phyloP scores from a whole-genome alignment of 2,888 invertebrate genomes.

The Prostheceraeus crozeri region DNA sequence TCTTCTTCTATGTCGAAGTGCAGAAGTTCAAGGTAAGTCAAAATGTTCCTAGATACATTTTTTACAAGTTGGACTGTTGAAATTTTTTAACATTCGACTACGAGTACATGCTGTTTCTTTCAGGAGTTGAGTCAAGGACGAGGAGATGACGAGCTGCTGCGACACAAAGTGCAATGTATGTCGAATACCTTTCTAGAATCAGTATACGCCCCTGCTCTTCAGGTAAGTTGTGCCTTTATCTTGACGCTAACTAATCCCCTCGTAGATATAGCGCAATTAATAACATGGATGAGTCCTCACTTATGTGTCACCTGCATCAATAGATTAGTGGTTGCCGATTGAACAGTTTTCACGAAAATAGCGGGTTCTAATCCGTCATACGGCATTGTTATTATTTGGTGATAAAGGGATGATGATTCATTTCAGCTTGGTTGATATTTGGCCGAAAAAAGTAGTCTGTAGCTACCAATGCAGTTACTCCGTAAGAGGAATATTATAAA shows the following conservation, averaged over 20 bases:
- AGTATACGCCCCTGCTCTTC: slow-evolving; percentile 47
- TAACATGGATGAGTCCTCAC: too few species aligned
- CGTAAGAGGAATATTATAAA: too few species aligned
- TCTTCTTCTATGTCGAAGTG: slow-evolving; percentile 55
- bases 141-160: slow-evolving; percentile 52
- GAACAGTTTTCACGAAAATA: too few species aligned
- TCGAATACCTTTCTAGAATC: slow-evolving; percentile 53
- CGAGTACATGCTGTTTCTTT: too few species aligned
- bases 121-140: slow-evolving; percentile 51
- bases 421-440: too few species aligned
- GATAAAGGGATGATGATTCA: too few species aligned
- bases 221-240: slow-evolving; percentile 45
- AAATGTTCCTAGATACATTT: not conserved
- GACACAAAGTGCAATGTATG: slow-evolving; percentile 50
- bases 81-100: too few species aligned
- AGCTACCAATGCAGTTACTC: too few species aligned
- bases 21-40: slow-evolving; percentile 53
- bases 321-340: too few species aligned
- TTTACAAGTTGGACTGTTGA: not conserved
- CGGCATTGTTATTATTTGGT: too few species aligned
- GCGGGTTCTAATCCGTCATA: too few species aligned
- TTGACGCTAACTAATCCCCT: not conserved
- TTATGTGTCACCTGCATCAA: not conserved
- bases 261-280: slow-evolving; percentile 13
- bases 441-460: too few species aligned